Percentiles rank a stretch among this genome's conserved stretches.
Conservation (phyloP, 2,113 vertebrate genomes). For the Neoarius graeffei region DNA sequence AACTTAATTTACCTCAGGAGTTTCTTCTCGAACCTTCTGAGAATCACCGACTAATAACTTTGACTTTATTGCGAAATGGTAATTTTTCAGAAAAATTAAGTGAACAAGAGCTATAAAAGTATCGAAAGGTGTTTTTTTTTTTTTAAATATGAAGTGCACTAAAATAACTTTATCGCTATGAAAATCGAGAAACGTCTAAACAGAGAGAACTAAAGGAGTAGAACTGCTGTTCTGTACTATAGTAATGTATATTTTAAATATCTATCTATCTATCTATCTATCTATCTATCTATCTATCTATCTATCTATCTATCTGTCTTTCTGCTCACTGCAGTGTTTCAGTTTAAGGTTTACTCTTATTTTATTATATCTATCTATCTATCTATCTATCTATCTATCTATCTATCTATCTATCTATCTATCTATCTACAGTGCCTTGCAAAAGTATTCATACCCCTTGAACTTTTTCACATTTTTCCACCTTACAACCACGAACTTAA, state of each 20-base stretch:
- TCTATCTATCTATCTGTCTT: no score
- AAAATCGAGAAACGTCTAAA: background rate
- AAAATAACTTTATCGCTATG: background rate
- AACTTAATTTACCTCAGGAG: background rate
- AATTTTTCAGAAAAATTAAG: background rate
- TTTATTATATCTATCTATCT: background rate
- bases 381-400: no score
- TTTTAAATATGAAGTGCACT: background rate
- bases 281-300: background rate
- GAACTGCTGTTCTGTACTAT: background rate
- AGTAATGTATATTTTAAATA: background rate
- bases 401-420: background rate
- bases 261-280: background rate
- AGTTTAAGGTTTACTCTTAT: no score
- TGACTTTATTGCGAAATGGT: background rate
- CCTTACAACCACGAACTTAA: no score
- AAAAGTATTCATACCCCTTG: no score
- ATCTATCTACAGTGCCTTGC: no score
- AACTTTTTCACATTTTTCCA: no score
- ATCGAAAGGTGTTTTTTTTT: background rate
- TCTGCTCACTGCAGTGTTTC: no score
- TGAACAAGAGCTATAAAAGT: background rate
- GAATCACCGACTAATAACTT: no score
- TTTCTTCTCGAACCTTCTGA: background rate
- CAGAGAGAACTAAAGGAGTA: background rate